Conservation (phyloP, 2,888 invertebrate species). For the Ichneumoninae sp. region DNA sequence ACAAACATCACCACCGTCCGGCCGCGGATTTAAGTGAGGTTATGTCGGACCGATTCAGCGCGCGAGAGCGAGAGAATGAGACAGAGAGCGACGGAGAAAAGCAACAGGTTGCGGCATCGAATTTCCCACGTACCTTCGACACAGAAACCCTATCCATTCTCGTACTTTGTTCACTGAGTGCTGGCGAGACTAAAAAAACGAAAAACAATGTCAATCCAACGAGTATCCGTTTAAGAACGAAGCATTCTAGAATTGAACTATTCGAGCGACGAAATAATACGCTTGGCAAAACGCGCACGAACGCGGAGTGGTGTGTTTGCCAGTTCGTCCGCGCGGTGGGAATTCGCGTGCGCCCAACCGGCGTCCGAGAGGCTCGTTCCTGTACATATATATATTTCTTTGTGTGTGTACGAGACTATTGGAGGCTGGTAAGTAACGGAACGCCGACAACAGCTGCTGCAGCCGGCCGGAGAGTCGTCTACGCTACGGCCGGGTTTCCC, state of each 20-base stretch:
- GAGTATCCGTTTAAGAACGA: constrained; percentile 2
- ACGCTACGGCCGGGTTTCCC: neutral
- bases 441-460: constrained; percentile 24
- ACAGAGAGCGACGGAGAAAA: constrained; percentile 56
- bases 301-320: constrained; percentile 2
- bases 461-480: neutral
- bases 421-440: constrained; percentile 13
- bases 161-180: constrained; percentile 5
- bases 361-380: constrained; percentile 7
- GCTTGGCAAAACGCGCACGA: constrained; percentile 25
- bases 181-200: constrained; percentile 1
- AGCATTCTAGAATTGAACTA: constrained; percentile 14
- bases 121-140: constrained; percentile 78
- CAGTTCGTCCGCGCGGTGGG: neutral
- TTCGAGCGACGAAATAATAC: neutral
- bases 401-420: neutral
- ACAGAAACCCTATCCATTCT: constrained; percentile 80
- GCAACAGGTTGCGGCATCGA: constrained; percentile 77
- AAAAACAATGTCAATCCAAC: constrained; percentile 14
- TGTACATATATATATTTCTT: neutral
- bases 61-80: constrained; percentile 19
- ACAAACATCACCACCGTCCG: neutral
- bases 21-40: constrained; percentile 69
- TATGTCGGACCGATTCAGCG: constrained; percentile 59
- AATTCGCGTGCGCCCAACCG: constrained; percentile 13